Percentiles rank a stretch among this genome's conserved stretches.
These are phyloP conservation scores for Apis florea DNA, from an alignment of 1,140 invertebrate genomes.

Conservation along the genomic window DNA sequence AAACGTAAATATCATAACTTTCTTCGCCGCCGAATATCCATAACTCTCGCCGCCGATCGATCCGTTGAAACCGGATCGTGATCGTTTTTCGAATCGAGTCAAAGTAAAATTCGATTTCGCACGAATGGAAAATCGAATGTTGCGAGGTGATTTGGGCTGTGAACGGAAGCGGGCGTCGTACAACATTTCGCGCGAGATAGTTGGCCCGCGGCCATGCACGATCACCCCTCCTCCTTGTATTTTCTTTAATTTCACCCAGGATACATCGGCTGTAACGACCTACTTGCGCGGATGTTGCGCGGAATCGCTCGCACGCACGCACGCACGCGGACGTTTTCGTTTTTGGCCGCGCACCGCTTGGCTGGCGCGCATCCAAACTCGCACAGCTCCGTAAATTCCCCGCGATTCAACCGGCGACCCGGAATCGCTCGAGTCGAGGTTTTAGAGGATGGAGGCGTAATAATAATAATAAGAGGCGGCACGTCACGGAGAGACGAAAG, in stretches of 20 bases:
- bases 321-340: constrained; percentile 1
- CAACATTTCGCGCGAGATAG: constrained; percentile 30
- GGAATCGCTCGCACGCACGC: constrained; percentile 1
- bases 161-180: background rate
- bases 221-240: background rate
- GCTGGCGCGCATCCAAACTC: constrained; percentile 40
- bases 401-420: constrained; percentile 24
- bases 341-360: background rate
- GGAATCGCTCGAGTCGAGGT: constrained; percentile 22
- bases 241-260: constrained; percentile 48
- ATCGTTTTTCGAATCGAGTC: too few species aligned
- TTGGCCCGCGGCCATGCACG: constrained; percentile 35
- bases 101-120: background rate
- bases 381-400: constrained; percentile 18
- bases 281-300: constrained; percentile 34
- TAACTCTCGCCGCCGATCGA: too few species aligned
- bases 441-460: too few species aligned
- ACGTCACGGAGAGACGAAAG: too few species aligned
- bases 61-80: background rate
- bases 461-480: too few species aligned
- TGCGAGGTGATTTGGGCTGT: too few species aligned
- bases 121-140: background rate
- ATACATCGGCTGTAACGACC: constrained; percentile 25
- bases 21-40: background rate
- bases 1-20: background rate